Evolutionary conservation across 2,113 vertebrate genomes (phyloP).

Genomic region (Montifringilla adamsi): DNA sequence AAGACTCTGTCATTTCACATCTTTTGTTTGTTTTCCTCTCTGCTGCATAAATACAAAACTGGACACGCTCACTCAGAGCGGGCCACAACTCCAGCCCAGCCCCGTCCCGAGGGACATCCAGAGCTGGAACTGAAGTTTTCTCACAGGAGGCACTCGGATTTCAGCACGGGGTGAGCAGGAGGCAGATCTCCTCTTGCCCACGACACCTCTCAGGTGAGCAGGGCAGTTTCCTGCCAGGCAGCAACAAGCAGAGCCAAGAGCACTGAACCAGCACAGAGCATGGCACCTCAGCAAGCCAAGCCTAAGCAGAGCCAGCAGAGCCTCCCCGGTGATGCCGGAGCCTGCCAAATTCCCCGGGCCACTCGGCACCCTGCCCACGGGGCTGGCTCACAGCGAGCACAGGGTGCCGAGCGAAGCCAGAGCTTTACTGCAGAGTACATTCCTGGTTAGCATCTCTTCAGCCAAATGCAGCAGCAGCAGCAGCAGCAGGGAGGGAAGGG

Average conservation of each 20-base stretch:
- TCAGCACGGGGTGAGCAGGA: not conserved
- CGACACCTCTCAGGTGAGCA: not conserved
- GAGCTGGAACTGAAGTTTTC: not conserved
- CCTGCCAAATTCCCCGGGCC: not conserved
- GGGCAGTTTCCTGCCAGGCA: not conserved
- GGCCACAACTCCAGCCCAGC: not conserved
- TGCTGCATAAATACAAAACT: conserved; percentile 55
- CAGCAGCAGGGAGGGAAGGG: not conserved
- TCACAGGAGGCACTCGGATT: not conserved
- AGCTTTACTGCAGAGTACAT: not conserved
- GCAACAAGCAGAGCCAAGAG: not conserved
- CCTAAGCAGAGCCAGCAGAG: not conserved
- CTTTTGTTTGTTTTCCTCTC: conserved; percentile 39
- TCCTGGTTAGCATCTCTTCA: not conserved
- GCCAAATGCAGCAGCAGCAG: not conserved
- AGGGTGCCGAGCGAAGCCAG: not conserved
- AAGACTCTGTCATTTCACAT: conserved; percentile 3
- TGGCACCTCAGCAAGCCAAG: not conserved
- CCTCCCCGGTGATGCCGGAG: not conserved
- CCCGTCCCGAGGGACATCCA: not conserved
- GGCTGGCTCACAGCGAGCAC: not conserved
- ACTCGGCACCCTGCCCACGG: not conserved
- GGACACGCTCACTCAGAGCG: conserved; percentile 11
- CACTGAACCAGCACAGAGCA: not conserved
- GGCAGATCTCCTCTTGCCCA: not conserved